Evolutionary conservation across 2,888 invertebrate species (phyloP).

Genomic region (Drosophila demipolita): DNA sequence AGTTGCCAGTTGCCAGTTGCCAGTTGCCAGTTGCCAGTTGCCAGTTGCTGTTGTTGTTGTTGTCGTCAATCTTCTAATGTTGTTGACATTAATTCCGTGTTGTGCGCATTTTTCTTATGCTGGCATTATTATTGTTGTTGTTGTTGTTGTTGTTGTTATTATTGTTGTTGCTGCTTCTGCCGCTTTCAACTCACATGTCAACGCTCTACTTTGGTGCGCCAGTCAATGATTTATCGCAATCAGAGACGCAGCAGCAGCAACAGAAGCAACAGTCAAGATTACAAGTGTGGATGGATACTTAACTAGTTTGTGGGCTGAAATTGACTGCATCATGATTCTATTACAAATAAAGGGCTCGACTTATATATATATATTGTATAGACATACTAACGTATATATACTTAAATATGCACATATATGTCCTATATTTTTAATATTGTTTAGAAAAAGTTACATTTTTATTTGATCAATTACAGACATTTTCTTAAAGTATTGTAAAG

Average conservation of each 20-base stretch:
- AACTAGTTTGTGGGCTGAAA: constrained; percentile 32
- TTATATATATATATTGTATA: background rate
- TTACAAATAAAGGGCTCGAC: constrained; percentile 27
- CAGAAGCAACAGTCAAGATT: constrained; percentile 38
- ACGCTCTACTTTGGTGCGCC: constrained; percentile 64
- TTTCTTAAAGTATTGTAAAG: background rate
- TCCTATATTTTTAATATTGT: background rate
- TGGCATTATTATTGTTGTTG: constrained; percentile 14
- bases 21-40: constrained; percentile 25
- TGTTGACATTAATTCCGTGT: constrained; percentile 79
- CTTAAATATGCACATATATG: background rate
- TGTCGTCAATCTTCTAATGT: constrained; percentile 71
- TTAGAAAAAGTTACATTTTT: background rate
- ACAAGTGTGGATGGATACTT: constrained; percentile 48
- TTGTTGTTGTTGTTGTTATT: constrained; percentile 1
- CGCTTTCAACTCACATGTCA: constrained; percentile 63
- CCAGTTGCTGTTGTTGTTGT: constrained; percentile 40
- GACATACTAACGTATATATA: background rate
- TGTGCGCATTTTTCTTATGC: constrained; percentile 71
- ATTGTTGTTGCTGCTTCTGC: constrained; percentile 19
- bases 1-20: constrained; percentile 33
- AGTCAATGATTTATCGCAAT: constrained; percentile 66
- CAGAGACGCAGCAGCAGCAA: constrained; percentile 19
- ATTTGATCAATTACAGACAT: background rate
- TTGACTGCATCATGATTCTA: constrained; percentile 35